These are phyloP conservation scores for Torymus tubicola DNA, from an alignment of 2,888 invertebrate genomes.

Conservation along the genomic window DNA sequence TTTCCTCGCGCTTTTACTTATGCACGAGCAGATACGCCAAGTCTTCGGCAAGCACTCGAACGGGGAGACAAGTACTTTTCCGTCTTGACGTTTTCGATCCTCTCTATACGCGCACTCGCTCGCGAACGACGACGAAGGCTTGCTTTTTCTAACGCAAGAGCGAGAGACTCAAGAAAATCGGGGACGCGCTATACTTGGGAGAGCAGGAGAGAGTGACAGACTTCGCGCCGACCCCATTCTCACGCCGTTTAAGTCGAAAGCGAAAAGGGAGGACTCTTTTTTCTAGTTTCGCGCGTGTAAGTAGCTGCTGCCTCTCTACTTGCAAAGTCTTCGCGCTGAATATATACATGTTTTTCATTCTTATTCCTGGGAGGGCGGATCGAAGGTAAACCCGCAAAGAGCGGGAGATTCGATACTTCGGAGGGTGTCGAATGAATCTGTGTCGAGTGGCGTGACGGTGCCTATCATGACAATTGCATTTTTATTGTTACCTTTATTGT, in stretches of 20 bases:
- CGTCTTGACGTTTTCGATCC: conserved; percentile 55
- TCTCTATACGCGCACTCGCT: neutral
- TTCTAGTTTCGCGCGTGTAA: conserved; percentile 23
- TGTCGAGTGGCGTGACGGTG: too few relatives aligned
- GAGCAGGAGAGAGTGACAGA: conserved; percentile 34
- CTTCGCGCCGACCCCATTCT: conserved; percentile 49
- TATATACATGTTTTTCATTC: too few relatives aligned
- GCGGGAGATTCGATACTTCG: too few relatives aligned
- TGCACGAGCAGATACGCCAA: conserved; percentile 63
- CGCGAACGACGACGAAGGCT: neutral
- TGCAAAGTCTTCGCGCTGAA: too few relatives aligned
- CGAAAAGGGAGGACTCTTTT: conserved; percentile 28
- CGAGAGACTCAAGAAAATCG: conserved; percentile 45
- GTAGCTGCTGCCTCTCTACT: too few relatives aligned
- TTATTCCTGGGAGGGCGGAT: too few relatives aligned
- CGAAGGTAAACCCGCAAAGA: too few relatives aligned
- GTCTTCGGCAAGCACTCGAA: conserved; percentile 60
- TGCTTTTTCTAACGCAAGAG: conserved; percentile 9
- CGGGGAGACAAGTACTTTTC: conserved; percentile 56
- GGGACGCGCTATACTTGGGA: neutral
- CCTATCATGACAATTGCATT: too few relatives aligned
- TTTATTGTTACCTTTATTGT: too few relatives aligned
- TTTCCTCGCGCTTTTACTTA: conserved; percentile 64
- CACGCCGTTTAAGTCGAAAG: conserved; percentile 51
- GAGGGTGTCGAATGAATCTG: too few relatives aligned